Percentiles rank a stretch among this genome's conserved stretches.
Evolutionary conservation across 2,888 invertebrate species (phyloP).

Genomic region (Melinopterus prodromus): DNA sequence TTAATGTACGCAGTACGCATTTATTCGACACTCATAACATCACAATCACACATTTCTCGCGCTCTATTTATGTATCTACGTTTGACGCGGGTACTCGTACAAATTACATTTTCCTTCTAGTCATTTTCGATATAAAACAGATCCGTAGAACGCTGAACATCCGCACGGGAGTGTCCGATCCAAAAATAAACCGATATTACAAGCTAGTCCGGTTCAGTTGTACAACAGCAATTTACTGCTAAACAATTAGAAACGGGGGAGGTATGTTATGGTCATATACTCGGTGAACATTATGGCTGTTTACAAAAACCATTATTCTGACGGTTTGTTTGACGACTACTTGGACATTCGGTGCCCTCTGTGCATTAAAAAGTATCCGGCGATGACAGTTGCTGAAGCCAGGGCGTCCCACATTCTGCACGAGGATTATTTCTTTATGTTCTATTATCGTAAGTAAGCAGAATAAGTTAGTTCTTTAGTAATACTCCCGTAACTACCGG

Average conservation of each 20-base stretch:
- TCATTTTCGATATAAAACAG: constrained; percentile 28
- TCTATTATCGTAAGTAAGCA: constrained; percentile 46
- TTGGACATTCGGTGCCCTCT: constrained; percentile 26
- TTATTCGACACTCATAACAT: neutral
- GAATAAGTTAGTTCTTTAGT: too few species aligned
- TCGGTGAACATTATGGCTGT: constrained; percentile 4
- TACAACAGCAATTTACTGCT: neutral
- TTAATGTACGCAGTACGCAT: neutral
- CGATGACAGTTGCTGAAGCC: constrained; percentile 31
- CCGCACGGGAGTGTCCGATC: constrained; percentile 16
- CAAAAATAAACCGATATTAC: constrained; percentile 31
- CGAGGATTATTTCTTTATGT: constrained; percentile 49
- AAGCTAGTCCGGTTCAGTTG: neutral
- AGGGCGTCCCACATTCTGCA: constrained; percentile 40
- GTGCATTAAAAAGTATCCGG: constrained; percentile 22
- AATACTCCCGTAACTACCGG: too few species aligned
- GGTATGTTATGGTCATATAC: neutral
- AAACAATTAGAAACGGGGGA: neutral
- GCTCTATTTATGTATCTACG: neutral
- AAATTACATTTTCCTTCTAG: neutral
- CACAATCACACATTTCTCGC: neutral
- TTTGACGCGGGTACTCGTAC: neutral
- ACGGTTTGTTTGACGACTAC: neutral
- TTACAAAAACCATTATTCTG: neutral
- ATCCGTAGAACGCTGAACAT: neutral